These are phyloP conservation scores for Neoitamus cyanurus DNA, from an alignment of 2,888 invertebrate genomes.

Conservation along the genomic window DNA sequence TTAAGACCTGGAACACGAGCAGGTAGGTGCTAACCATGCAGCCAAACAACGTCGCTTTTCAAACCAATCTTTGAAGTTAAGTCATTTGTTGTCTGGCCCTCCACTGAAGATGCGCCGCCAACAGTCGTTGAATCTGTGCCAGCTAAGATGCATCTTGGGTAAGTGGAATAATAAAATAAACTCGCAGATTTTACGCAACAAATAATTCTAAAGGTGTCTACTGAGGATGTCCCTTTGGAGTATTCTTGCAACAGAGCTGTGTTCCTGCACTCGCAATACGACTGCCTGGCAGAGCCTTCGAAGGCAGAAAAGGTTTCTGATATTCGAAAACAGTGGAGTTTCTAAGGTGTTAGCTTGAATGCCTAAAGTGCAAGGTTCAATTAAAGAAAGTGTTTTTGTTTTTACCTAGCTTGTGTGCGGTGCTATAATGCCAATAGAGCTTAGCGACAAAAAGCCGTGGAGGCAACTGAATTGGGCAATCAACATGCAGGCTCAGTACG, in stretches of 20 bases:
- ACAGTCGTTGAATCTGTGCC: background rate
- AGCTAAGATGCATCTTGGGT: background rate
- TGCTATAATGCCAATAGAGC: background rate
- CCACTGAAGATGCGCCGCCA: background rate
- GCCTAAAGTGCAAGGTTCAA: background rate
- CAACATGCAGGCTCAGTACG: slow-evolving; percentile 36
- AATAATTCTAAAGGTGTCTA: background rate
- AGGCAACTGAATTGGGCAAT: background rate
- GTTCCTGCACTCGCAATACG: background rate
- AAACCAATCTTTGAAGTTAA: background rate
- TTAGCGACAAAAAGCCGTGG: slow-evolving; percentile 19
- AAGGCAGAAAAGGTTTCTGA: slow-evolving; percentile 16
- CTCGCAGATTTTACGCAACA: background rate
- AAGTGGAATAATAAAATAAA: background rate
- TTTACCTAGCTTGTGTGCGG: slow-evolving; percentile 12
- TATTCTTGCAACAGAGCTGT: background rate
- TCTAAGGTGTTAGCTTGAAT: background rate
- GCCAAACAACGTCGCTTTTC: background rate
- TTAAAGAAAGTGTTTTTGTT: background rate
- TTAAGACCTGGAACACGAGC: slow-evolving; percentile 16
- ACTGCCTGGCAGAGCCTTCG: background rate
- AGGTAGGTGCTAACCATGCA: background rate
- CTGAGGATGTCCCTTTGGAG: background rate
- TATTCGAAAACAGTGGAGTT: slow-evolving; percentile 24
- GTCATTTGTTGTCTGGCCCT: background rate